Conservation (phyloP, 1,140 invertebrate species). For the Achatina immaculata region DNA sequence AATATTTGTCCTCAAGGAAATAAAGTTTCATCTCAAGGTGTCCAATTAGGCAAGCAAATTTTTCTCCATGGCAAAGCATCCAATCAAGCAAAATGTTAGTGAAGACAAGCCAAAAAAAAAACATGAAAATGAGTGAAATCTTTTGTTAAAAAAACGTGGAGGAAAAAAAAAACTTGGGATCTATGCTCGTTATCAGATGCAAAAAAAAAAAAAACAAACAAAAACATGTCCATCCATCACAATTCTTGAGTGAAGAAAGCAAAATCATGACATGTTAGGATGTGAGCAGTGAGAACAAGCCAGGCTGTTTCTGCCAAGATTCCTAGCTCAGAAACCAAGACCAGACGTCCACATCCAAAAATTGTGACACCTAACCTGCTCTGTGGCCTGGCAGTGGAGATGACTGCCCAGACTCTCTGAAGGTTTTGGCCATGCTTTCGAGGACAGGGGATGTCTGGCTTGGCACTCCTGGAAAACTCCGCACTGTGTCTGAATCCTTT, state of each 20-base stretch:
- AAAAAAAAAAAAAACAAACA: too few relatives aligned
- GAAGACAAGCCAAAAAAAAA: not conserved
- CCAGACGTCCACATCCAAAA: constrained; percentile 35
- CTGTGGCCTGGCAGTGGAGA: not conserved
- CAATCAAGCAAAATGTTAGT: not conserved
- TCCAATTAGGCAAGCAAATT: too few relatives aligned
- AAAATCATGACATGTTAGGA: not conserved
- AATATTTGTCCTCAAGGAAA: not conserved
- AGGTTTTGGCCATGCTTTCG: not conserved
- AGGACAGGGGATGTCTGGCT: not conserved
- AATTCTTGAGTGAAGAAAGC: not conserved
- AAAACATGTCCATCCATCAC: not conserved
- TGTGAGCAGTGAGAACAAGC: constrained; percentile 2
- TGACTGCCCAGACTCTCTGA: not conserved
- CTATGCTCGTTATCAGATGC: not conserved
- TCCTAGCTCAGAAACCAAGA: not conserved
- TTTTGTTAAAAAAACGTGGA: not conserved
- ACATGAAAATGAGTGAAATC: not conserved
- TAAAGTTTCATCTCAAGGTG: too few relatives aligned
- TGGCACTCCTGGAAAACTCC: not conserved
- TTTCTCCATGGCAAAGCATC: not conserved
- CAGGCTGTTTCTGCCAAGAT: constrained; percentile 7
- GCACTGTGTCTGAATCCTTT: not conserved
- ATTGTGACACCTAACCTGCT: constrained; percentile 23
- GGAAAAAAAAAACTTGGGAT: not conserved